Evolutionary conservation across 2,888 invertebrate species (phyloP), one percentile per base, ranked within the genome.

Genomic region (Drosophila borealis): DNA sequence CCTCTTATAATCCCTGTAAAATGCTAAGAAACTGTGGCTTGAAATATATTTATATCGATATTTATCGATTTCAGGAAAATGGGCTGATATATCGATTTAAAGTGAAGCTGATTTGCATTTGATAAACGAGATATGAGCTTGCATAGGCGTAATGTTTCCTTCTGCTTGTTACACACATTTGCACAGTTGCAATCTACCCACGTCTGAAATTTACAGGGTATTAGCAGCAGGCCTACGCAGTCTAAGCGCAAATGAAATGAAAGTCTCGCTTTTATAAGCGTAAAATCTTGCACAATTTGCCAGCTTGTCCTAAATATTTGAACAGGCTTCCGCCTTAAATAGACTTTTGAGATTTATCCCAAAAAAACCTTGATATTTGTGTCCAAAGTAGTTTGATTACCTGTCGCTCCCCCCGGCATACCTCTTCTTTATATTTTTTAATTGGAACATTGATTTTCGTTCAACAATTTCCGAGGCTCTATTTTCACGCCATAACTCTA

Each of bases 401-500:
- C 17, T 14, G 21, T 13, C 49, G 19, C 19, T 8, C 8, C 10
- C 3, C 5, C 39, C 25, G 21, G 4, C 33, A 8, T 8, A 8
- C 21, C n/a, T 17, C 2, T 5, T 2, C 3, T 34, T 8, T 3
- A 3, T 14, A 44, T 13, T 33, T 54, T 60, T 65, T 78, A 78
- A 83, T 80, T 61, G 39, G 21, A 19, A 42, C 64, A 79, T 75
- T 64, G 73, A 79, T 67, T 78, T 61, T 41, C 25, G 46, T 50
- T 54, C 19, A 37, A 50, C 36, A 60, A 61, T 69, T 49, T 39
- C 37, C 60, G 9, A 53, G 44, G 44, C 69, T 61, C 69, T 61
- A 68, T 83, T 80, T 80, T 88, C 81, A 86, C 84, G 82, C 84
- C 79, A 84, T 88, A 88, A 88, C 80, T 86, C 83, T 89, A 89